phyloP scores from a whole-genome alignment of 1,140 invertebrate species.

The Oppia nitens region DNA sequence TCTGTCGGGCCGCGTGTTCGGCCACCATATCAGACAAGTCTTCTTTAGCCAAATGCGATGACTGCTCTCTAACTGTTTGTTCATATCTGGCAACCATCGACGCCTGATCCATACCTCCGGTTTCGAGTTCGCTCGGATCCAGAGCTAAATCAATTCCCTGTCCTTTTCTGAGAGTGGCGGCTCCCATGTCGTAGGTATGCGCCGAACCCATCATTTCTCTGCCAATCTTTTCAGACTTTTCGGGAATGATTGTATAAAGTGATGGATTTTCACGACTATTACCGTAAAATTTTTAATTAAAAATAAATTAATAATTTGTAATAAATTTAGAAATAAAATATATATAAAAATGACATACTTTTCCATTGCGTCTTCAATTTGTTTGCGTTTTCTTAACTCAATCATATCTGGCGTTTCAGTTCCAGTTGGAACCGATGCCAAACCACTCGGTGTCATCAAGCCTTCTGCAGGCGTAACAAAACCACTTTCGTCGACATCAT shows the following conservation, averaged over 20 bases:
- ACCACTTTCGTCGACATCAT: constrained; percentile 49
- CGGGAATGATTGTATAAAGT: constrained; percentile 81
- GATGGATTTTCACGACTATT: constrained; percentile 65
- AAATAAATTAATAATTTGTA: constrained; percentile 15
- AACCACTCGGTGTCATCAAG: constrained; percentile 82
- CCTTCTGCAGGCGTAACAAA: constrained; percentile 62
- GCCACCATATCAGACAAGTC: constrained; percentile 97
- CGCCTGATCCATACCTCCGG: constrained; percentile 45
- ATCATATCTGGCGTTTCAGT: constrained; percentile 96
- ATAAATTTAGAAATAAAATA: constrained; percentile 14
- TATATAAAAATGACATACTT: constrained; percentile 38
- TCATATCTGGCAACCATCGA: constrained; percentile 93
- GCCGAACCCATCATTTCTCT: constrained; percentile 88
- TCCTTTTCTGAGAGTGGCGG: constrained; percentile 27
- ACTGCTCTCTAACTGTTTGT: constrained; percentile 80
- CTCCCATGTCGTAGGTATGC: constrained; percentile 77
- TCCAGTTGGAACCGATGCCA: constrained; percentile 82
- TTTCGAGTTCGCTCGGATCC: constrained; percentile 90
- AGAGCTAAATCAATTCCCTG: constrained; percentile 69
- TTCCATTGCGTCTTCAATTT: constrained; percentile 88
- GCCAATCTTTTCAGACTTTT: constrained; percentile 75
- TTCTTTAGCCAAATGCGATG: constrained; percentile 69
- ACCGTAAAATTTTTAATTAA: neutral
- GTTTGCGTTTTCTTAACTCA: constrained; percentile 84
- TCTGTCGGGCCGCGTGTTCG: constrained; percentile 85